phyloP scores from a whole-genome alignment of 2,888 invertebrate species.

The Asteroscopus sphinx region DNA sequence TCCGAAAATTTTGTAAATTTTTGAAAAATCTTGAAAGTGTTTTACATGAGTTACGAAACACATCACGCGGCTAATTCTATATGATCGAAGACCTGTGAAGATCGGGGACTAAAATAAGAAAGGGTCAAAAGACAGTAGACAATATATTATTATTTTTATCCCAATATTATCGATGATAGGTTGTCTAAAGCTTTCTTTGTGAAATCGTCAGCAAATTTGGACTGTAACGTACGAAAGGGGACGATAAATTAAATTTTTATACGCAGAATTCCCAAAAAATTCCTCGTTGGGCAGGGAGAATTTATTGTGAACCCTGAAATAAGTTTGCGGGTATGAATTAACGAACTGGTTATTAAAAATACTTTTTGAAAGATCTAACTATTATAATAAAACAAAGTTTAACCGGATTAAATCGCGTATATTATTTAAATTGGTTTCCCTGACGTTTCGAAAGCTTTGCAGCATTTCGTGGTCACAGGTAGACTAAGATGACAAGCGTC shows the following conservation, averaged over 20 bases:
- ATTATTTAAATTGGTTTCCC: too few species aligned
- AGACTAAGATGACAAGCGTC: too few species aligned
- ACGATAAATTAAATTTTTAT: conserved; percentile 56
- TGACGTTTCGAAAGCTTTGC: too few species aligned
- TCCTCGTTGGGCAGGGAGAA: conserved; percentile 18
- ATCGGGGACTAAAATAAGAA: conserved; percentile 40
- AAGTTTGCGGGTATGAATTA: conserved; percentile 28
- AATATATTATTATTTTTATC: conserved; percentile 49
- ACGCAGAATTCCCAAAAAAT: conserved; percentile 27
- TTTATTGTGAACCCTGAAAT: conserved; percentile 30
- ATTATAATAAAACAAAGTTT: too few species aligned
- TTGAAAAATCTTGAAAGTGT: conserved; percentile 19
- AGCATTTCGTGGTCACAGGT: too few species aligned
- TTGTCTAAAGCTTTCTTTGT: conserved; percentile 54
- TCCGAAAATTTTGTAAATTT: conserved; percentile 7
- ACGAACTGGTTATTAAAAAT: conserved; percentile 34
- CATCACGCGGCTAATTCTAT: conserved; percentile 44
- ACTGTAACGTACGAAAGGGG: conserved; percentile 44
- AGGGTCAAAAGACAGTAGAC: conserved; percentile 36
- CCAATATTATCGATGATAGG: conserved; percentile 49
- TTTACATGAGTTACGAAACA: conserved; percentile 21
- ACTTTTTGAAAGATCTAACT: too few species aligned
- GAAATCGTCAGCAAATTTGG: conserved; percentile 51
- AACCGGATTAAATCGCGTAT: too few species aligned
- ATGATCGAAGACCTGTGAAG: conserved; percentile 34